Base-by-base conservation (phyloP, 2,888 invertebrate species). In the Pyralis farinalis region DNA sequence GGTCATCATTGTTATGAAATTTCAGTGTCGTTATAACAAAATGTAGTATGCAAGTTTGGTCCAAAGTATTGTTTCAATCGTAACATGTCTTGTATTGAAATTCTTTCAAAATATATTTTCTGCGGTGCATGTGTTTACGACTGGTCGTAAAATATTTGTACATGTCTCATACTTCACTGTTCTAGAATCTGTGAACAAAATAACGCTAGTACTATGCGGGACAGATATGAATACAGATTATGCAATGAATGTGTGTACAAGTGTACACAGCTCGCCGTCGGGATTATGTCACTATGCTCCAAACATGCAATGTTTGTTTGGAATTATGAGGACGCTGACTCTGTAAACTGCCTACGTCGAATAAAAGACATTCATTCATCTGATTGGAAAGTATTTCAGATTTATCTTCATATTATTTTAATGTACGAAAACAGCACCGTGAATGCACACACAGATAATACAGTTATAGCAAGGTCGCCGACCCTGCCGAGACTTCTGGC, bases 231-330 rank as follows among this genome's bases (percentile, higher is more conserved):
- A 16, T 4, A 4, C 16, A 16, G 25, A 36, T 47, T 44, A 38
- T 46, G 43, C 42, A 41, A 56, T 44, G 48, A 46, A 47, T 45
- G 36, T 45, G 31, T 61, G 53, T 54, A 44, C 44, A 51, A 55
- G 40, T 40, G 41, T 36, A 44, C 32, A 41, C 33, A 37, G 34
- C 46, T 44, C 46, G 47, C 37, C 46, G 37, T 35, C 37, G 37
- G 40, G 47, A 48, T 55, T 50, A 55, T 53, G 53, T 51, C 51
- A 49, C 48, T 49, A 35, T 25, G 35, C 38, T 37, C 43, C 42
- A 53, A 51, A 49, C 46, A 41, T 39, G 40, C 43, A 40, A 7
- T 46, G 48, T 51, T 54, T 49, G 55, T 49, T 51, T 49, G 47
- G 47, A 51, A 47, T 55, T 35, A 12, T 25, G 25, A 27, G 25